Base-by-base conservation (phyloP, 2,888 invertebrate genomes). In the Nymphalis urticae region DNA sequence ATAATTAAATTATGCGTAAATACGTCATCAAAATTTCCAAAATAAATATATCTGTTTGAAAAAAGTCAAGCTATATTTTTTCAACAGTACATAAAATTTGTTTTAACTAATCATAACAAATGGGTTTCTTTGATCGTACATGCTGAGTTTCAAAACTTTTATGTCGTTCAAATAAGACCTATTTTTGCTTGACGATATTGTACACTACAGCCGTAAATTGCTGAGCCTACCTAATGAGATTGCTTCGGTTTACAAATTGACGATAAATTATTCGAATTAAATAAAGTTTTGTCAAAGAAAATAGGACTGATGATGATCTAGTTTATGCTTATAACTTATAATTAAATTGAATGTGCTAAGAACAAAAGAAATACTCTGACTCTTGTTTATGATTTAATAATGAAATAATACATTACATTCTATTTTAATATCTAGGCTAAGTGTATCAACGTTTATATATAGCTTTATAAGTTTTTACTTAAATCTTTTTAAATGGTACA, bases 41-140 rank as follows among this genome's bases (percentile, higher is more conserved):
- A 47, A 47, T 42, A 63, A 17, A 63, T 47, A 36, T 62, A 53
- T 36, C 54, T 9, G 7, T 51, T 19, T 53, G 16, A 48, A 61
- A 66, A 61, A 47, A 47, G 42, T 36, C 36, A 48, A 66, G 61
- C 53, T 51, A 53, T 48, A 53, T 56, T 36, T 62, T n/a, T 66
- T 54, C 59, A 68, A 65, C 63, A 50, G 17, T 50, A 62, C 66
- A 65, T 42, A 42, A 42, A 13, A 42, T 42, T 68, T 58, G 66
- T 62, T 61, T 62, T 63, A 65, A 66, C 70, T 64, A 58, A 60
- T 75, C 72, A 75, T 75, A 75, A 76, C 68, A 75, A 73, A 76
- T 72, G 67, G 53, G 51, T 68, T 21, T 64, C 72, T 76, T 76
- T 76, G 75, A 76, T 75, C 66, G 19, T 58, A 1, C 4, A 16